These are phyloP conservation scores for Microchirus variegatus DNA, from an alignment of 2,797 vertebrate species.

Conservation along the genomic window DNA sequence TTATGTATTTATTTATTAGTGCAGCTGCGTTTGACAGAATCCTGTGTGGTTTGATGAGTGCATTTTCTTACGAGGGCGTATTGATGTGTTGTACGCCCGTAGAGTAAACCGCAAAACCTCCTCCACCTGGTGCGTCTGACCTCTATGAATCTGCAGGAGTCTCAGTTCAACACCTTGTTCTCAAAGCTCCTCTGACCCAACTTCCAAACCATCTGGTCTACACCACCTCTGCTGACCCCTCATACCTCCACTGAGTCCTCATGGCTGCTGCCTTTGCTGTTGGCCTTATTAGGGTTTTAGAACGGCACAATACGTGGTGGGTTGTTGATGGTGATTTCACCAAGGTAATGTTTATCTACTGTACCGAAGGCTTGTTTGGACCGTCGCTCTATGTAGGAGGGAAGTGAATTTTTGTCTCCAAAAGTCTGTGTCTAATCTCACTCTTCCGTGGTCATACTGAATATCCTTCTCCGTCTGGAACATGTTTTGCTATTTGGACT, in stretches of 20 bases:
- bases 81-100: constrained; percentile 5
- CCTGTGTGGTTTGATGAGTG: background rate
- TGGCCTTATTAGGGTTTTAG: constrained; percentile 57
- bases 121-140: constrained; percentile 43
- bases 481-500: constrained; percentile 26
- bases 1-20: background rate
- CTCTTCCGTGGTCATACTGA: constrained; percentile 50
- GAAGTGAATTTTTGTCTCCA: constrained; percentile 45
- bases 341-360: constrained; percentile 50
- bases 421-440: constrained; percentile 60
- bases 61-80: background rate
- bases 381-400: constrained; percentile 22
- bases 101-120: constrained; percentile 18
- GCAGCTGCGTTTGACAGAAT: constrained; percentile 3
- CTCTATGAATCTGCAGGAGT: constrained; percentile 41
- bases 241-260: constrained; percentile 32
- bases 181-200: constrained; percentile 33
- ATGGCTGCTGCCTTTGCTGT: constrained; percentile 10
- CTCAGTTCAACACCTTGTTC: constrained; percentile 47
- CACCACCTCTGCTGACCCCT: constrained; percentile 43
- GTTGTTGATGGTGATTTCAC: constrained; percentile 37
- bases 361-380: constrained; percentile 60
- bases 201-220: constrained; percentile 66
- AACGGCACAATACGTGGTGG: constrained; percentile 31
- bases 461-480: constrained; percentile 45